Conservation (phyloP, 2,797 vertebrate species). For the Rhinella marina region DNA sequence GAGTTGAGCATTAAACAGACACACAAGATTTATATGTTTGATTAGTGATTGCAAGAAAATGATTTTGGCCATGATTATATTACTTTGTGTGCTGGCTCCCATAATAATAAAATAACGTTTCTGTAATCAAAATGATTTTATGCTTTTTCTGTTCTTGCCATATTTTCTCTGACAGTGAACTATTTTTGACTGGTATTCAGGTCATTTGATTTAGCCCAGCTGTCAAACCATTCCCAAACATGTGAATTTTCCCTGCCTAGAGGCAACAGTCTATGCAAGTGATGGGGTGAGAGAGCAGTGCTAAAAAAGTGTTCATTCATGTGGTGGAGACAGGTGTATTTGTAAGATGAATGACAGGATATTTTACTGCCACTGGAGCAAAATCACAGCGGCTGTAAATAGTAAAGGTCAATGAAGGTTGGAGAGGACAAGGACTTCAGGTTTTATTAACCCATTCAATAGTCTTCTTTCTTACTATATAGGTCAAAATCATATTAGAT, state of each 20-base stretch:
- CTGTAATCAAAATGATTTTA: constrained; percentile 44
- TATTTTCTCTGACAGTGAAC: constrained; percentile 47
- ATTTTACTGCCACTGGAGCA: constrained; percentile 40
- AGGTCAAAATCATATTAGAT: neutral
- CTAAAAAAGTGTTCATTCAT: constrained; percentile 57
- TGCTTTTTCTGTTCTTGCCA: constrained; percentile 30
- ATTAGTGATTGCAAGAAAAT: constrained; percentile 47
- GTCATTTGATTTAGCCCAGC: constrained; percentile 60
- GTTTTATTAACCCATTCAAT: constrained; percentile 33
- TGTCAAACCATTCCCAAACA: constrained; percentile 56
- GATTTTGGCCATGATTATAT: constrained; percentile 16
- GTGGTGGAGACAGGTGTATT: constrained; percentile 59
- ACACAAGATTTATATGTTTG: constrained; percentile 30
- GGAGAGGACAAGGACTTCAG: constrained; percentile 33
- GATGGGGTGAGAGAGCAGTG: constrained; percentile 52
- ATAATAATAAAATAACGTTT: constrained; percentile 43
- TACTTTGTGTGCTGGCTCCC: constrained; percentile 7
- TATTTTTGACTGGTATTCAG: constrained; percentile 54
- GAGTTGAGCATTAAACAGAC: constrained; percentile 6
- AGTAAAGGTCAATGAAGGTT: constrained; percentile 56
- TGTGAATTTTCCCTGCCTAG: constrained; percentile 57
- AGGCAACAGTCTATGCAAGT: constrained; percentile 59
- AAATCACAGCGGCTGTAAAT: constrained; percentile 54
- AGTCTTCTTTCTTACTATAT: neutral
- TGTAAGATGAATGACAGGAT: constrained; percentile 59